Conservation (phyloP, 2,113 vertebrate genomes). For the Sphaerodactylus townsendi region DNA sequence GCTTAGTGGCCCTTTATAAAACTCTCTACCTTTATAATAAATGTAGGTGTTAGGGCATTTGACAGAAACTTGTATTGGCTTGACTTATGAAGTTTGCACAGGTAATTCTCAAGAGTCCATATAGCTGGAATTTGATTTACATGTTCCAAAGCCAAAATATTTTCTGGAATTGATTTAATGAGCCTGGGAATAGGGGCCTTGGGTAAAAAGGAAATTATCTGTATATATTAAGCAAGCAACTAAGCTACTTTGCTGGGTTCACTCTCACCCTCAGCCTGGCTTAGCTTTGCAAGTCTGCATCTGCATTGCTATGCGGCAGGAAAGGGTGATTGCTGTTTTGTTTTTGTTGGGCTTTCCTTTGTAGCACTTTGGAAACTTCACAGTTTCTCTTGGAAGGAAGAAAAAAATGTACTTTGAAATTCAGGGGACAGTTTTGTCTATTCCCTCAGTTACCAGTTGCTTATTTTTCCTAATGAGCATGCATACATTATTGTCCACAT, state of each 20-base stretch:
- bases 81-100: constrained; percentile 66
- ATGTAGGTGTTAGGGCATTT: constrained; percentile 74
- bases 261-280: constrained; percentile 54
- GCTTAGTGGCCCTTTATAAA: constrained; percentile 43
- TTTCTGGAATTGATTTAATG: constrained; percentile 73
- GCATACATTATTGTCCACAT: not conserved
- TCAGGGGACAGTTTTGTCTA: not conserved
- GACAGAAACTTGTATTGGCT: constrained; percentile 73
- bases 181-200: constrained; percentile 65
- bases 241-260: constrained; percentile 62
- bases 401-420: not conserved
- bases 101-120: constrained; percentile 62
- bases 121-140: constrained; percentile 62
- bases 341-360: constrained; percentile 2
- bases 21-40: constrained; percentile 69
- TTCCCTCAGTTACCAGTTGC: not conserved
- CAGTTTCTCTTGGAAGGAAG: constrained; percentile 15
- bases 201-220: constrained; percentile 67
- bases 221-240: constrained; percentile 76
- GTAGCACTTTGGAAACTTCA: constrained; percentile 17
- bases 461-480: not conserved
- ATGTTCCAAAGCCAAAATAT: constrained; percentile 59
- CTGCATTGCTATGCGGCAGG: constrained; percentile 22
- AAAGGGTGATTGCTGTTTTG: not conserved
- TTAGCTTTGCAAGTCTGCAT: constrained; percentile 36